Conservation (phyloP, 2,797 vertebrate genomes). For the Cynopterus sphinx region DNA sequence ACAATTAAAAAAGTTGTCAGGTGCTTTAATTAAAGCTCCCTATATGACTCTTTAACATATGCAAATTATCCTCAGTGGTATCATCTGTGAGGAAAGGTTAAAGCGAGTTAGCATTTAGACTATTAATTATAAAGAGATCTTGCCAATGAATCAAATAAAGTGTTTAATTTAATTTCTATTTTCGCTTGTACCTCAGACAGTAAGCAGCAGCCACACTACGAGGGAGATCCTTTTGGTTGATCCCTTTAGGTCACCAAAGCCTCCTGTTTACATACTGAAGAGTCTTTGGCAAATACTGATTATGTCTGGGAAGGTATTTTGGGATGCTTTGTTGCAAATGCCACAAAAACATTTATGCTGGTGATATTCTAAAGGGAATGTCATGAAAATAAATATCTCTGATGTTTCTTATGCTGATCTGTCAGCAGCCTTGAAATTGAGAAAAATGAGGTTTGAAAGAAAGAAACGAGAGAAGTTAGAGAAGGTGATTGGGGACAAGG, state of each 20-base stretch:
- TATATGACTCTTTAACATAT: conserved; percentile 31
- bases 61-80: conserved; percentile 44
- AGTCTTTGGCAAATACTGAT: not conserved
- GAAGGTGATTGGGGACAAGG: not conserved
- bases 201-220: not conserved
- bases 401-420: conserved; percentile 56
- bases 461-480: conserved; percentile 45
- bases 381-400: conserved; percentile 64
- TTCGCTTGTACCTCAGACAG: not conserved
- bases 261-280: not conserved
- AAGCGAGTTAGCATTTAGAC: conserved; percentile 52
- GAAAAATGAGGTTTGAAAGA: conserved; percentile 54
- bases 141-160: conserved; percentile 43
- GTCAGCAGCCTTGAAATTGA: conserved; percentile 40
- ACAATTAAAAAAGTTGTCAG: conserved; percentile 47
- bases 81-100: conserved; percentile 59
- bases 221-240: not conserved
- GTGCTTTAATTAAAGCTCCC: conserved; percentile 48
- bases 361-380: conserved; percentile 44
- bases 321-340: not conserved
- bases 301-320: not conserved
- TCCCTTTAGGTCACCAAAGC: not conserved
- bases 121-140: conserved; percentile 46
- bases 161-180: conserved; percentile 22
- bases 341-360: not conserved